Evolutionary conservation across 2,888 invertebrate genomes (phyloP).

Genomic region (Nineta flava): DNA sequence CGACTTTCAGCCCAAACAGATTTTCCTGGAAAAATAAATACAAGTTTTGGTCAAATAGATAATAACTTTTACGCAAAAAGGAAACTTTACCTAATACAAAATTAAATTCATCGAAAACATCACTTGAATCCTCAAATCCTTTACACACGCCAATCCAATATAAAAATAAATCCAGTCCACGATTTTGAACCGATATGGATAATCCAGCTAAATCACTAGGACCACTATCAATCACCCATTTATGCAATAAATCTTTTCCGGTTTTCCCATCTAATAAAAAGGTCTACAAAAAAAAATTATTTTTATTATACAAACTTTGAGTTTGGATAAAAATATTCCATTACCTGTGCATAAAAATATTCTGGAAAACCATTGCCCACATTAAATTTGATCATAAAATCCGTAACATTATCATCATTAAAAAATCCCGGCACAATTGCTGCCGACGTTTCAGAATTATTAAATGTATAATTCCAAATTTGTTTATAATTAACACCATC

Average conservation of each 20-base stretch:
- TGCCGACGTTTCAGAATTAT: slow-evolving; percentile 52
- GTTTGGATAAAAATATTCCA: slow-evolving; percentile 10
- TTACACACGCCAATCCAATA: slow-evolving; percentile 61
- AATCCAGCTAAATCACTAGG: slow-evolving; percentile 43
- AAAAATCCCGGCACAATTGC: slow-evolving; percentile 65
- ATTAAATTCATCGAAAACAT: slow-evolving; percentile 24
- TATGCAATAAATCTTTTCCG: slow-evolving; percentile 39
- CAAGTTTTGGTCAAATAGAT: background rate
- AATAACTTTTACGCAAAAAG: background rate
- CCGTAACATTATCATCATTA: slow-evolving; percentile 58
- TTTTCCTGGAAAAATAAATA: slow-evolving; percentile 10
- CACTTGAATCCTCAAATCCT: slow-evolving; percentile 30
- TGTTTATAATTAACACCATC: slow-evolving; percentile 47
- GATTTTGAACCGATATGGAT: slow-evolving; percentile 37
- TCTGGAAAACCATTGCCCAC: slow-evolving; percentile 40
- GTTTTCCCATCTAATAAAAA: slow-evolving; percentile 42
- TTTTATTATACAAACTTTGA: background rate
- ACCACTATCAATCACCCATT: slow-evolving; percentile 40
- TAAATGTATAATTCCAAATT: slow-evolving; percentile 58
- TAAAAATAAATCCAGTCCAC: slow-evolving; percentile 60
- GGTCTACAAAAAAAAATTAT: slow-evolving; percentile 30
- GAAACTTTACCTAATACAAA: slow-evolving; percentile 12
- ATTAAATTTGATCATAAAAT: slow-evolving; percentile 58
- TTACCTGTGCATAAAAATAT: slow-evolving; percentile 55
- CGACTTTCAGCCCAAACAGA: slow-evolving; percentile 9